Conservation (phyloP, 1,140 invertebrate genomes). For the Fopius arisanus region DNA sequence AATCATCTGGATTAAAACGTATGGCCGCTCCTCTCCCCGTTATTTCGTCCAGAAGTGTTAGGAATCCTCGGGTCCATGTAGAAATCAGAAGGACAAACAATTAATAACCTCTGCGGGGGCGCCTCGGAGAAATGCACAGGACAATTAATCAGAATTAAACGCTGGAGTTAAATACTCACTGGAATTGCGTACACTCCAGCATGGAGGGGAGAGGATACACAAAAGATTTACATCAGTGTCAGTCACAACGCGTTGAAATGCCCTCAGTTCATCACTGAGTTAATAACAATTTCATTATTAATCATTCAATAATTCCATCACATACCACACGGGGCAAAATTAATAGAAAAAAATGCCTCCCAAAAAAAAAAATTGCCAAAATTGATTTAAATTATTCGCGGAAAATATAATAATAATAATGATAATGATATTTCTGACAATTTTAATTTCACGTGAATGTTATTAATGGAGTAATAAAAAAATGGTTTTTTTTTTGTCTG, state of each 20-base stretch:
- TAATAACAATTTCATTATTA: constrained; percentile 50
- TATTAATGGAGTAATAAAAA: too few species aligned
- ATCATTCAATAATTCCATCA: not conserved
- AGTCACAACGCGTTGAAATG: constrained; percentile 65
- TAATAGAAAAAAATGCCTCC: too few species aligned
- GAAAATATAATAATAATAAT: too few species aligned
- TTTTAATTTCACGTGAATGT: too few species aligned
- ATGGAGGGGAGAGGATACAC: constrained; percentile 18
- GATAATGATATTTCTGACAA: too few species aligned
- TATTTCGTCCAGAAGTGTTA: not conserved
- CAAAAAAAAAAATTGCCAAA: too few species aligned
- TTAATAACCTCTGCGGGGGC: constrained; percentile 54
- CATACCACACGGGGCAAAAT: too few species aligned
- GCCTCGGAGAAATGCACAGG: constrained; percentile 23
- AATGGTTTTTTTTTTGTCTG: too few species aligned
- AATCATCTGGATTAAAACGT: constrained; percentile 62
- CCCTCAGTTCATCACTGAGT: constrained; percentile 51
- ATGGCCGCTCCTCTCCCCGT: not conserved
- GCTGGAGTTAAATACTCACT: constrained; percentile 49
- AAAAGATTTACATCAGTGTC: constrained; percentile 64
- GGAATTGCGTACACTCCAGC: not conserved
- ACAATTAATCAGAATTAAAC: constrained; percentile 61
- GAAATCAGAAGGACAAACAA: constrained; percentile 64
- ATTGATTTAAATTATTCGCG: too few species aligned
- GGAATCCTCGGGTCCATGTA: constrained; percentile 42